Percentiles rank a stretch among this genome's conserved stretches.
Evolutionary conservation across 2,888 invertebrate species (phyloP).

Genomic region (Marronus borbonicus): DNA sequence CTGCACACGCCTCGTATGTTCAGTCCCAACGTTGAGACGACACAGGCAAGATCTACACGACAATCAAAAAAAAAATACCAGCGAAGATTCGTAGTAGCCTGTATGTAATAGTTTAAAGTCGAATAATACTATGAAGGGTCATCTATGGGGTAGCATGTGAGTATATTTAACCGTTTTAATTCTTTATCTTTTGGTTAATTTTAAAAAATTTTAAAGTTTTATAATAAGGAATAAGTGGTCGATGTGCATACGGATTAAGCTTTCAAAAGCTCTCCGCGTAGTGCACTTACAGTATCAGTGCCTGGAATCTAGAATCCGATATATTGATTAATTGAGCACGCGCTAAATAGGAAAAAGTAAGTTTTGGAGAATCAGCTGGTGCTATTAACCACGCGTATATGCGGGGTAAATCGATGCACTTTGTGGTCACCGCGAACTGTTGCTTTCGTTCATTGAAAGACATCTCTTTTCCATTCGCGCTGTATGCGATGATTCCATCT

Average conservation of each 20-base stretch:
- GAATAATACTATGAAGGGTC: constrained; percentile 48
- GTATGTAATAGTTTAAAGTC: constrained; percentile 23
- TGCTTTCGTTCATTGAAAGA: constrained; percentile 46
- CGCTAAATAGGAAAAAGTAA: constrained; percentile 22
- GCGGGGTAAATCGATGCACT: constrained; percentile 23
- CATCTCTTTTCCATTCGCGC: constrained; percentile 18
- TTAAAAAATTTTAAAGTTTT: too few relatives aligned
- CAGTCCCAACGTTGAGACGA: constrained; percentile 20
- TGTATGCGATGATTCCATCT: too few relatives aligned
- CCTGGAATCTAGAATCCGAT: background rate
- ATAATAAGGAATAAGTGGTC: too few relatives aligned
- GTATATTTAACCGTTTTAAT: constrained; percentile 33
- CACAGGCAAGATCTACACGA: background rate
- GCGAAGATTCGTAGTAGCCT: constrained; percentile 16
- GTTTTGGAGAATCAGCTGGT: constrained; percentile 33
- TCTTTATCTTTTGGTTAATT: background rate
- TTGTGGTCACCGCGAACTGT: constrained; percentile 46
- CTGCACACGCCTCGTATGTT: constrained; percentile 45
- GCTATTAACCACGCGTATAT: constrained; percentile 1
- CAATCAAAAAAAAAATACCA: background rate
- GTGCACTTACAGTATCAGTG: background rate
- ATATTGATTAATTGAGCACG: constrained; percentile 30
- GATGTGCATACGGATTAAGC: too few relatives aligned
- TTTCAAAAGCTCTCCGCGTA: too few relatives aligned
- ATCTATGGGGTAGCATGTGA: constrained; percentile 35